Conservation (phyloP, 2,797 vertebrate genomes). For the Sebastes alutus region DNA sequence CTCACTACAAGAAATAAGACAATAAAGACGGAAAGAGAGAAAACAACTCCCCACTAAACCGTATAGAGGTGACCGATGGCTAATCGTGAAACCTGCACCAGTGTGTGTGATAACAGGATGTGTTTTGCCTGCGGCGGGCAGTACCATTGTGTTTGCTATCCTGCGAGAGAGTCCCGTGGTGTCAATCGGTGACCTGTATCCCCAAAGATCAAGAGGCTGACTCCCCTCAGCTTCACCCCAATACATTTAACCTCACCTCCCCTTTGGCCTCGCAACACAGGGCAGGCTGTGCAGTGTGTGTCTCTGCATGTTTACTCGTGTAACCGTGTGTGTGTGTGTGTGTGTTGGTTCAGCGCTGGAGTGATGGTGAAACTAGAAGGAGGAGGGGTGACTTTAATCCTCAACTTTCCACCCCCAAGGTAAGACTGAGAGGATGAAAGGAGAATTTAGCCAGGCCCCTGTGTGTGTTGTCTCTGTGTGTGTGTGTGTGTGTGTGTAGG, state of each 20-base stretch:
- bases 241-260: slow-evolving; percentile 61
- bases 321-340: slow-evolving; percentile 13
- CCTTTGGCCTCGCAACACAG: slow-evolving; percentile 27
- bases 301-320: slow-evolving; percentile 1
- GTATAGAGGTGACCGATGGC: slow-evolving; percentile 10
- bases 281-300: neutral
- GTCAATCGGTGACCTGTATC: slow-evolving; percentile 48
- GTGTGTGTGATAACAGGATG: slow-evolving; percentile 53
- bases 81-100: neutral
- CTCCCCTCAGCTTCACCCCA: slow-evolving; percentile 32
- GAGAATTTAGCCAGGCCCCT: slow-evolving; percentile 80
- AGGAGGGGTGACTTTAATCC: slow-evolving; percentile 86
- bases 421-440: slow-evolving; percentile 82
- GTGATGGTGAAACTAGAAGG: slow-evolving; percentile 50
- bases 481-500: slow-evolving; percentile 30
- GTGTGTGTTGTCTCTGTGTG: slow-evolving; percentile 44
- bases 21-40: slow-evolving; percentile 15
- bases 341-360: slow-evolving; percentile 31
- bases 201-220: slow-evolving; percentile 53
- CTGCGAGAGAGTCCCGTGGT: slow-evolving; percentile 15
- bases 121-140: slow-evolving; percentile 35
- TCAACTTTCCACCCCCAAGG: slow-evolving; percentile 91
- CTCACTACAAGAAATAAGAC: slow-evolving; percentile 2
- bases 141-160: slow-evolving; percentile 23
- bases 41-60: slow-evolving; percentile 4